A percentile compares a stretch with the other conserved stretches of the same genome.
These are phyloP conservation scores for Pseudomyrmex sp. DNA, from an alignment of 1,140 invertebrate species.

Conservation along the genomic window DNA sequence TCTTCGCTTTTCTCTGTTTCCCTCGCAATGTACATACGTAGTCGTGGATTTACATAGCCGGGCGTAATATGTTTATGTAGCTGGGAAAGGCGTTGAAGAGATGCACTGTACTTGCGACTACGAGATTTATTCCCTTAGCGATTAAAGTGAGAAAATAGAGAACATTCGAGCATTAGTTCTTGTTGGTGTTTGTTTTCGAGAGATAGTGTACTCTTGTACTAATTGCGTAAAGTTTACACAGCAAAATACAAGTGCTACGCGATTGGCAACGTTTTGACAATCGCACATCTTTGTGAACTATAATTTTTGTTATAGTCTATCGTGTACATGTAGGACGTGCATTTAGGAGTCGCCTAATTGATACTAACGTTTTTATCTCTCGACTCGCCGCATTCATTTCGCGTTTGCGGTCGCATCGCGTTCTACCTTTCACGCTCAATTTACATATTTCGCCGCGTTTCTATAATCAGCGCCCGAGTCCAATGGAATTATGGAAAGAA, in stretches of 20 bases:
- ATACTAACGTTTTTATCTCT: constrained; percentile 42
- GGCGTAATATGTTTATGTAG: constrained; percentile 45
- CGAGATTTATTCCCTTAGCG: constrained; percentile 29
- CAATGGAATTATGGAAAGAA: constrained; percentile 56
- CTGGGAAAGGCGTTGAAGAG: constrained; percentile 16
- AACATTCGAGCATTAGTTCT: background rate
- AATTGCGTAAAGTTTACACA: background rate
- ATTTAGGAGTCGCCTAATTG: constrained; percentile 22
- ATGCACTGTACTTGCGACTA: constrained; percentile 5
- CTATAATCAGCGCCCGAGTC: constrained; percentile 48
- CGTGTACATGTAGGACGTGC: too few species aligned
- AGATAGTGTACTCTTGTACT: background rate
- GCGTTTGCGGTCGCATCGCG: constrained; percentile 30
- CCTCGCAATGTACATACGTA: constrained; percentile 10
- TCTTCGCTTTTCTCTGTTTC: constrained; percentile 19
- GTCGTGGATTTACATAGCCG: constrained; percentile 15
- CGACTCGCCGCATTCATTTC: constrained; percentile 23
- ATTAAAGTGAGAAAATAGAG: constrained; percentile 8
- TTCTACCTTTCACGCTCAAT: constrained; percentile 55
- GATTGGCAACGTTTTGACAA: too few species aligned
- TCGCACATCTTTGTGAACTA: too few species aligned
- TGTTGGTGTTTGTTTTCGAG: background rate
- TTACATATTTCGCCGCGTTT: constrained; percentile 46
- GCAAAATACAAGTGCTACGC: background rate
- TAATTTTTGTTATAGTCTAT: background rate